These are phyloP conservation scores for Stichodactyla mertensii DNA, from an alignment of 64 coral and sea anemone species.

Conservation along the genomic window DNA sequence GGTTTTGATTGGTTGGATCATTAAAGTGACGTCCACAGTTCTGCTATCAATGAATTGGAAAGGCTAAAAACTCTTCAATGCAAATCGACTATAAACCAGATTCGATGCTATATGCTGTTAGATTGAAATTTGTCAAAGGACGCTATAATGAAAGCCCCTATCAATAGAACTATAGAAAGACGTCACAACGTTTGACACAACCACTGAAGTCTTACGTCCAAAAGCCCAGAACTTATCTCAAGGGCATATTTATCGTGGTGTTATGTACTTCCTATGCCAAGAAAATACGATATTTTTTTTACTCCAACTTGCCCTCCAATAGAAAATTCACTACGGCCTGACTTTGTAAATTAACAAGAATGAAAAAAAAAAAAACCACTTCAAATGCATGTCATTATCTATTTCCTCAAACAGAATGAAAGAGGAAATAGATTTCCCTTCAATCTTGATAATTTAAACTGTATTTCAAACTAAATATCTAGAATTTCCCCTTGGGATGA, in stretches of 20 bases:
- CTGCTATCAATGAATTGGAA: conserved; percentile 81
- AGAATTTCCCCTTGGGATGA: conserved; percentile 4
- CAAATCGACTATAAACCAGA: conserved; percentile 39
- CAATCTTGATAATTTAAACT: conserved; percentile 12
- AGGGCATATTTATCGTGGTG: not conserved
- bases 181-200: conserved; percentile 22
- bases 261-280: not conserved
- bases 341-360: not conserved
- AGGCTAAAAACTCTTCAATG: conserved; percentile 53
- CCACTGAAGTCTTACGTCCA: not conserved
- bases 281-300: not conserved
- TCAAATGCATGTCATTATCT: not conserved
- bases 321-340: not conserved
- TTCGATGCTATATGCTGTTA: not conserved
- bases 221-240: not conserved
- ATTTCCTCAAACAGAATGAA: conserved; percentile 15
- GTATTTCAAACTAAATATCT: conserved; percentile 3
- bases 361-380: not conserved
- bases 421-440: conserved; percentile 8
- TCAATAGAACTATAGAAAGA: conserved; percentile 26
- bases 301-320: not conserved
- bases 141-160: conserved; percentile 48
- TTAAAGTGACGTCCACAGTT: conserved; percentile 69
- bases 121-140: conserved; percentile 58
- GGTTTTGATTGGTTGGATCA: conserved; percentile 64